Base-by-base conservation (phyloP, 2,797 vertebrate species). In the Pseudopleuronectes americanus region DNA sequence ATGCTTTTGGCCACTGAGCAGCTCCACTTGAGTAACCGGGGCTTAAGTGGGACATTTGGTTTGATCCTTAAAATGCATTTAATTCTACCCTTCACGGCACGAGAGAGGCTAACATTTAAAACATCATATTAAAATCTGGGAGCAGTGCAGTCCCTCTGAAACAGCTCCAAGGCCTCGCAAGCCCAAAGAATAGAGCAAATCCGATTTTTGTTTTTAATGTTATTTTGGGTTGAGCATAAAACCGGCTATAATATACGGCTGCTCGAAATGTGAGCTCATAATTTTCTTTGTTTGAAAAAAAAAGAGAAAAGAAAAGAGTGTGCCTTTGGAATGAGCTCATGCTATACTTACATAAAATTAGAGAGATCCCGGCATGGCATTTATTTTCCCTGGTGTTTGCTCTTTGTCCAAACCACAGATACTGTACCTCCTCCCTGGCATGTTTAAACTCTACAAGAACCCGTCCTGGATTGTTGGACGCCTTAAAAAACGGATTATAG, bases 301-400 rank as follows among this genome's bases (percentile, higher is more conserved):
- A 76, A 67, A 62, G 33, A 62, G 33, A 74, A 68, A 65, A 72
- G 70, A 74, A 49, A 66, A 13, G 36, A 77, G 71, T 77, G 83
- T 16, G 68, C 81, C 80, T 90, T 62, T 57, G 70, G 82, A 90
- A 85, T 92, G 92, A 93, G 86, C 81, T 94, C 91, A 92, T 84
- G 82, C 89, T 92, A 87, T 91, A 92, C 90, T 90, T 92, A 92
- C 76, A 87, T 88, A 81, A 88, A 92, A 92, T 93, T 90, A 90
- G 87, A 92, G 91, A 91, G 90, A 91, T 87, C 69, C 75, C 84
- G 82, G 73, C 81, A 79, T 69, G 74, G 86, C 84, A 84, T 90
- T 91, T 89, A 88, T 81, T 80, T 80, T 66, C 71, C 71, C 71
- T 66, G 82, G 77, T 74, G 80, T 90, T 86, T 86, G 82, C 86